Evolutionary conservation across 2,888 invertebrate species (phyloP).

Genomic region (Pegoplata infirma): DNA sequence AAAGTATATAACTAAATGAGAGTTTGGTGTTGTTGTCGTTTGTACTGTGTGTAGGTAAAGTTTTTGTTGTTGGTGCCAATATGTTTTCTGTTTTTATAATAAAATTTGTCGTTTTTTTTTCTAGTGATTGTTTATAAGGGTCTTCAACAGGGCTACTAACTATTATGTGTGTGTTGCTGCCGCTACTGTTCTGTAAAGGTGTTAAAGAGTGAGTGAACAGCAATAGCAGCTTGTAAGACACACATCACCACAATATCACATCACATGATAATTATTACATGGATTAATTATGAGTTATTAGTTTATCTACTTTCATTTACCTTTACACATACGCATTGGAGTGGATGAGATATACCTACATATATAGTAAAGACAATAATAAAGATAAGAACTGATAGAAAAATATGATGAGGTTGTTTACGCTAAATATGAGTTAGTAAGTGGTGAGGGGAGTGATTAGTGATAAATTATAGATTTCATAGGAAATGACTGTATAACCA

Average conservation of each 20-base stretch:
- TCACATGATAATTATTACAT: constrained; percentile 48
- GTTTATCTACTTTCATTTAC: constrained; percentile 35
- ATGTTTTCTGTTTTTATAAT: neutral
- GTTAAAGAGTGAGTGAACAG: constrained; percentile 19
- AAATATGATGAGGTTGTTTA: neutral
- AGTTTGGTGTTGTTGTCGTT: neutral
- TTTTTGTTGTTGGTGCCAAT: neutral
- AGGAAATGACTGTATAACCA: too few species aligned
- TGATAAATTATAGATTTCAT: too few species aligned
- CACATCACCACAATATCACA: neutral
- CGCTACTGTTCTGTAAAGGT: neutral
- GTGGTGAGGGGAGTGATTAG: too few species aligned
- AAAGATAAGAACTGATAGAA: neutral
- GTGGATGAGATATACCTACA: too few species aligned
- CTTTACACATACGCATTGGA: neutral
- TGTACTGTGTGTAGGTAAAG: neutral
- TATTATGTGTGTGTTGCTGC: neutral
- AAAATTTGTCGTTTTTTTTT: neutral
- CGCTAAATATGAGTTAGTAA: too few species aligned
- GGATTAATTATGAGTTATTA: constrained; percentile 57
- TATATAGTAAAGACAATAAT: too few species aligned
- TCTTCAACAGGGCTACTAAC: neutral
- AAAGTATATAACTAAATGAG: neutral
- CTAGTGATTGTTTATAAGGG: neutral
- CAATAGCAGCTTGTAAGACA: neutral